Evolutionary conservation across 1,140 invertebrate genomes (phyloP), one percentile per base, ranked within the genome.

Genomic region (Triops cancriformis): DNA sequence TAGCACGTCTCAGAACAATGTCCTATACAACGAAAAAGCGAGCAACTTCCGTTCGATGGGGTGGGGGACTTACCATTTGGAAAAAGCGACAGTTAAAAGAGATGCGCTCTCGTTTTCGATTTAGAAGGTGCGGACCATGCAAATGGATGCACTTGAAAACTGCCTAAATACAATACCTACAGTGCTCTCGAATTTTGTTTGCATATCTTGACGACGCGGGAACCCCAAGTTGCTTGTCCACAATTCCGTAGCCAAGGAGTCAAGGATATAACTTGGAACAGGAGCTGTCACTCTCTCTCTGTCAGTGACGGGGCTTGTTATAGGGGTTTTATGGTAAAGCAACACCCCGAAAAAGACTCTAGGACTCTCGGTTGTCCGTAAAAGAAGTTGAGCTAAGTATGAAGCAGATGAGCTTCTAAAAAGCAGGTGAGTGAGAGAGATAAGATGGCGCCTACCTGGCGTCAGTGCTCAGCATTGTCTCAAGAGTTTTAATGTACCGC

Each of bases 391-490:
- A 23, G 7, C 51, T 23, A 64, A 64, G 51, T 64, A 23, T n/a
- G 51, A 64, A 64, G 51, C 51, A 64, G 51, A 64, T 64, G 51
- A 64, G 51, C 45, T 64, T 14, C 45, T 64, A n/a, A 23, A n/a
- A 23, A 14, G 45, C 51, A 64, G 51, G 51, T 64, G 51, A 64
- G 51, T 37, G 7, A 64, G 51, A 64, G 51, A 18, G 51, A 64
- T 64, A 23, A 64, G 51, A 64, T 64, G 51, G 51, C 51, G 51
- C 51, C 51, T 64, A 64, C 51, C 51, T 64, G 51, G 51, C 51
- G 51, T 64, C 51, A 64, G 51, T 64, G 51, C 51, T 37, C 51
- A 64, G 51, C 51, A 64, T 23, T 64, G 51, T 64, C 51, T 64
- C 51, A 64, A 64, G 51, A 64, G 51, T 23, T 64, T 23, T 64